phyloP scores from a whole-genome alignment of 2,797 vertebrate genomes.

The Peromyscus nudipes region DNA sequence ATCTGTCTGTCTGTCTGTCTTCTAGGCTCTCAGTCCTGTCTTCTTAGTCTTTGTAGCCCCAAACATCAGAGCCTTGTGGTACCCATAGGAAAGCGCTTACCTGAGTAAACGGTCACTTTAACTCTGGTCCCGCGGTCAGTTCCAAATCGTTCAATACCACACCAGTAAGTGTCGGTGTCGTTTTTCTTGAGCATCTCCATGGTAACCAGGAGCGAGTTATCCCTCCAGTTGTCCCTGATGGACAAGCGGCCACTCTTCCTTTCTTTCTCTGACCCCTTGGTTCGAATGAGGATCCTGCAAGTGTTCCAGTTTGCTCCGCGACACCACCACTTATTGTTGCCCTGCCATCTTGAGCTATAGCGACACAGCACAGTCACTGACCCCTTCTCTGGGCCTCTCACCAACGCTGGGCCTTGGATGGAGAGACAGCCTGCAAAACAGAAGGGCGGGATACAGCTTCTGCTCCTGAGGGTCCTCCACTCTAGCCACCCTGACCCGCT shows the following conservation, averaged over 20 bases:
- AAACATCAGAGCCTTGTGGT: neutral
- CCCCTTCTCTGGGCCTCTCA: neutral
- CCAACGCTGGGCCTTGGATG: neutral
- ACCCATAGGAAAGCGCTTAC: slow-evolving; percentile 29
- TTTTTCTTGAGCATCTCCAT: slow-evolving; percentile 18
- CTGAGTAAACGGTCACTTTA: slow-evolving; percentile 24
- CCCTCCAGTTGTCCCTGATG: slow-evolving; percentile 66
- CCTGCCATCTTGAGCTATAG: slow-evolving; percentile 61
- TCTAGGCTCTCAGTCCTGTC: neutral
- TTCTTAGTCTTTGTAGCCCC: neutral
- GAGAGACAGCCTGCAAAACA: slow-evolving; percentile 73
- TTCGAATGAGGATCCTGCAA: slow-evolving; percentile 35
- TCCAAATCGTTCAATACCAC: neutral
- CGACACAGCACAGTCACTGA: slow-evolving; percentile 20
- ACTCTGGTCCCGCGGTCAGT: slow-evolving; percentile 19
- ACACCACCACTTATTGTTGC: slow-evolving; percentile 83
- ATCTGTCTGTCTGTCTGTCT: neutral
- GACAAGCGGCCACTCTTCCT: neutral
- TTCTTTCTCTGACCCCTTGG: rapidly evolving
- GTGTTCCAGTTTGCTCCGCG: rapidly evolving
- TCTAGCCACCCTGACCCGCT: neutral
- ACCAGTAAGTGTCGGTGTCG: slow-evolving; percentile 82
- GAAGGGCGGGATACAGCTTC: neutral
- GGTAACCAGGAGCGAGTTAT: slow-evolving; percentile 43
- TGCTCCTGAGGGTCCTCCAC: neutral